Evolutionary conservation across 1,140 invertebrate species (phyloP).

Genomic region (Venturia canescens): DNA sequence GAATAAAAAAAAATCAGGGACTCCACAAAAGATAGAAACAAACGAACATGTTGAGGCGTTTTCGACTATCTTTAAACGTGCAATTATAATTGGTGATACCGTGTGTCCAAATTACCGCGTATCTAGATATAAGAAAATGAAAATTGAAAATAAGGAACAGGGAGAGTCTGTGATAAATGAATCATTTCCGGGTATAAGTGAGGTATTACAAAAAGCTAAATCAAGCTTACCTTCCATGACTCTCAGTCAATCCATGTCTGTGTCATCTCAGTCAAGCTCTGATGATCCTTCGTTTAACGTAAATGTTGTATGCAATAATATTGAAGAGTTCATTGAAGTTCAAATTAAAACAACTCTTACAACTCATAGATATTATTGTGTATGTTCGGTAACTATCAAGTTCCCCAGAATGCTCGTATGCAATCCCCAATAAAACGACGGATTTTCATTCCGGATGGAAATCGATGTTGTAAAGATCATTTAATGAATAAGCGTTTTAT

Average conservation of each 20-base stretch:
- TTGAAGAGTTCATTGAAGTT: conserved; percentile 47
- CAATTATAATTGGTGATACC: conserved; percentile 45
- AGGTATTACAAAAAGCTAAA: conserved; percentile 44
- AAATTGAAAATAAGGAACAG: conserved; percentile 14
- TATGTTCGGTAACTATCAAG: too few relatives aligned
- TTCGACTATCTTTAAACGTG: conserved; percentile 30
- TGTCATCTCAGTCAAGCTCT: conserved; percentile 38
- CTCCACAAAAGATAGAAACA: conserved; percentile 44
- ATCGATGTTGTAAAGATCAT: conserved; percentile 56
- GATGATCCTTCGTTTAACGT: conserved; percentile 37
- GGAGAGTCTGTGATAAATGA: conserved; percentile 26
- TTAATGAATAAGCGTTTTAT: conserved; percentile 55
- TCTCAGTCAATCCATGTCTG: too few relatives aligned
- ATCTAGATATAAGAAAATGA: conserved; percentile 33
- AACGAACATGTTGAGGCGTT: conserved; percentile 43
- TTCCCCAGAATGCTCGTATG: conserved; percentile 46
- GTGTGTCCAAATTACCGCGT: conserved; percentile 44
- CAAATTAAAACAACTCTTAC: conserved; percentile 42
- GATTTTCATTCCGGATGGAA: conserved; percentile 52
- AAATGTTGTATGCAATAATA: conserved; percentile 24
- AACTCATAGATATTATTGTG: conserved; percentile 48
- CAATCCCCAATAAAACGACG: conserved; percentile 42
- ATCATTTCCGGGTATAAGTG: conserved; percentile 16
- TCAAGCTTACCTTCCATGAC: conserved; percentile 43
- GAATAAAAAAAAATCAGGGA: conserved; percentile 42